Base-by-base conservation (phyloP, 2,797 vertebrate genomes). In the Phoebastria nigripes region DNA sequence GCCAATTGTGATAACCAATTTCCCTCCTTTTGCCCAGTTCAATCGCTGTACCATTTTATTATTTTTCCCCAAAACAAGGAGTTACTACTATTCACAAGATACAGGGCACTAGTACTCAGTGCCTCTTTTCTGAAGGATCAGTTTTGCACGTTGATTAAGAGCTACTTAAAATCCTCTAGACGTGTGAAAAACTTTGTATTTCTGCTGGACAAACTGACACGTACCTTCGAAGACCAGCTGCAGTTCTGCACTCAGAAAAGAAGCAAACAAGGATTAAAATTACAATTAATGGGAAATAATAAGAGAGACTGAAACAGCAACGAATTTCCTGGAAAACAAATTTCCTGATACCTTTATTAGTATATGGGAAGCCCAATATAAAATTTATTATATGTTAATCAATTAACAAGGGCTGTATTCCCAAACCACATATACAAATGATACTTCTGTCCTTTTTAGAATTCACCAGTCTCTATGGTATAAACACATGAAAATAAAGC, bases 401-500 rank as follows among this genome's bases (percentile, higher is more conserved):
- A 42, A 46, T 85, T 82, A 81, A 67, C 35, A 83, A 76, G 31
- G 55, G 54, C 15, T 47, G 5, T 41, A 76, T 63, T 96, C 46
- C 39, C 25, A 59, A 82, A 87, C 14, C 39, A 37, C 6, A 31
- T 5, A 80, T 3, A 55, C 26, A 84, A 82, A 84, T 15, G 3
- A 54, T 25, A 41, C 29, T 85, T 77, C 46, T 3, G 4, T 52
- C 33, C 29, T 61, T 94, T 65, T 81, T 76, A 89, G 51, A 92
- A 93, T 83, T 55, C 41, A 83, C 55, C 78, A 29, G n/a, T 86
- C 95, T 87, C 56, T 65, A 12, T 13, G 33, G 33, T 37, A 86
- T 63, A 95, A 94, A 95, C n/a, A 84, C 44, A 88, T 8, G 41
- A 86, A 67, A 97, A 90, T n/a, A 80, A 89, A 85, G 41, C 29